A percentile compares a stretch with the other conserved stretches of the same genome.
Evolutionary conservation across 2,113 vertebrate species (phyloP).

Genomic region (Carassius carassius): DNA sequence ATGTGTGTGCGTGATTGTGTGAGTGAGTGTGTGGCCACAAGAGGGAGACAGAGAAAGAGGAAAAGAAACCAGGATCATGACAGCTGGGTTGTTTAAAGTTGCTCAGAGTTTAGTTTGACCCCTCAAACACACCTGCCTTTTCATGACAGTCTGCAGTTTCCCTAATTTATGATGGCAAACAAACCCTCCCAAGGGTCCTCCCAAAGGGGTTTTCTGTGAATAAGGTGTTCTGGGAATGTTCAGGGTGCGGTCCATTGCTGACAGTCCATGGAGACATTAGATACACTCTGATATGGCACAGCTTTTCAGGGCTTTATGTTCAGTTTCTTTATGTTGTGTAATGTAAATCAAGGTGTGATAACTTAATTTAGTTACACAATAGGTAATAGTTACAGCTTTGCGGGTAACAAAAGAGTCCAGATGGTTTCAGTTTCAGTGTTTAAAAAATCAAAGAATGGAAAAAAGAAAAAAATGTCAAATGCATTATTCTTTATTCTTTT

Average conservation of each 20-base stretch:
- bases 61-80: too few species aligned
- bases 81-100: background rate
- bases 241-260: background rate
- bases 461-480: background rate
- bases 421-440: too few species aligned
- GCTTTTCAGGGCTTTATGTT: conserved; percentile 13
- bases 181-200: background rate
- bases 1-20: too few species aligned
- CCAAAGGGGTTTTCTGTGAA: conserved; percentile 1
- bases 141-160: background rate
- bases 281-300: background rate
- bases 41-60: too few species aligned
- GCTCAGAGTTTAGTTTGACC: background rate
- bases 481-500: background rate
- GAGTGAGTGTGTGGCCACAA: too few species aligned
- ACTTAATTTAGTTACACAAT: background rate
- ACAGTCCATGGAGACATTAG: background rate
- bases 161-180: background rate
- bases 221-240: background rate
- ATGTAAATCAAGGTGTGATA: background rate
- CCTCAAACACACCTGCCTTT: background rate
- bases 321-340: background rate
- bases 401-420: too few species aligned
- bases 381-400: background rate
- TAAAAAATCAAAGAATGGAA: too few species aligned